Evolutionary conservation across 2,888 invertebrate species (phyloP).

Genomic region (Pristionchus maxplancki): DNA sequence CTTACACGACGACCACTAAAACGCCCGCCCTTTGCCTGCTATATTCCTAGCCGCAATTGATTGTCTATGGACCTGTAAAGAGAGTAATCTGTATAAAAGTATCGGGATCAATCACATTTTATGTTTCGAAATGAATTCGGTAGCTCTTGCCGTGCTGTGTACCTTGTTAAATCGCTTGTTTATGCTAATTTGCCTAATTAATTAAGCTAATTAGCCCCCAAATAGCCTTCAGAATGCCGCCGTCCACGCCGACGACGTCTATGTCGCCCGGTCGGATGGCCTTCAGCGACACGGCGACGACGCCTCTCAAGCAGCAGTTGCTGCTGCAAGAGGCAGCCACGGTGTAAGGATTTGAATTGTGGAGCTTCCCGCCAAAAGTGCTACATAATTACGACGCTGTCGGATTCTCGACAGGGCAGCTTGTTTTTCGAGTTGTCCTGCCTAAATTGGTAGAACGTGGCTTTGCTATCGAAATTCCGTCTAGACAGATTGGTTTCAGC

Average conservation of each 20-base stretch:
- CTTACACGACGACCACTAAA: neutral
- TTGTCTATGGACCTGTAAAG: neutral
- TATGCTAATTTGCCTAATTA: neutral
- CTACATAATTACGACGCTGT: neutral
- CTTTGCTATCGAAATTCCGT: neutral
- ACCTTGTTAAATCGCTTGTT: neutral
- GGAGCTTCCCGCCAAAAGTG: neutral
- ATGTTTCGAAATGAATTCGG: neutral
- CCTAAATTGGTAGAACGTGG: too few relatives aligned
- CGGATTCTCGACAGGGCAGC: neutral
- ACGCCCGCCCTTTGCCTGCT: slow-evolving; percentile 23
- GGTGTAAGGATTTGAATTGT: neutral
- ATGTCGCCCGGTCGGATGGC: slow-evolving; percentile 36
- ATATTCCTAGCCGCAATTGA: slow-evolving; percentile 9
- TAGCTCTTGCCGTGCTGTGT: slow-evolving; percentile 35
- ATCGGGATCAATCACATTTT: neutral
- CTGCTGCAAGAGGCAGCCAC: neutral
- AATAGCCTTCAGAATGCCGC: neutral
- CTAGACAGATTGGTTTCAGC: neutral
- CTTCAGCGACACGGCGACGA: neutral
- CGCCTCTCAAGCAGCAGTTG: slow-evolving; percentile 10
- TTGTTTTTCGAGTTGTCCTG: neutral
- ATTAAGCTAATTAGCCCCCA: neutral
- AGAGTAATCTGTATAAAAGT: neutral
- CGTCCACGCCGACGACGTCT: neutral